Conservation (phyloP, 2,888 invertebrate species). For the Agriopis aurantiaria region DNA sequence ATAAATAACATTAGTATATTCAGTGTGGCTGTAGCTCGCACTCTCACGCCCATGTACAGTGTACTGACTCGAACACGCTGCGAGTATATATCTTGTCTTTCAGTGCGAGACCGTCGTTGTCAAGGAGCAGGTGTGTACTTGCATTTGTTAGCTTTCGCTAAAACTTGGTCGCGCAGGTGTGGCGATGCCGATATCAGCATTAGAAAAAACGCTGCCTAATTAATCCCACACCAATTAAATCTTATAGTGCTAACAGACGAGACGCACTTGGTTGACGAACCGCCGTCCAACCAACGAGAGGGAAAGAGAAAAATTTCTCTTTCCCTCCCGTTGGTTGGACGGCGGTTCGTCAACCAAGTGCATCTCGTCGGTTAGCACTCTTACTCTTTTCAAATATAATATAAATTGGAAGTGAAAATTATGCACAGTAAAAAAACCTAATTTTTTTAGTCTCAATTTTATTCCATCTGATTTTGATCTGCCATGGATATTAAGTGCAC, state of each 20-base stretch:
- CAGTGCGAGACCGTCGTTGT: slow-evolving; percentile 29
- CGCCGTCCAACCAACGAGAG: too few relatives aligned
- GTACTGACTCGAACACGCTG: background rate
- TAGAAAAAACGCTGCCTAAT: background rate
- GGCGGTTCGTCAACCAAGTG: too few relatives aligned
- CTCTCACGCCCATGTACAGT: background rate
- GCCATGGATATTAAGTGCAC: too few relatives aligned
- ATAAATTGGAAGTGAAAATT: too few relatives aligned
- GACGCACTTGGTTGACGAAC: too few relatives aligned
- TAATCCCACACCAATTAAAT: background rate
- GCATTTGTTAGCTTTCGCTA: slow-evolving; percentile 24
- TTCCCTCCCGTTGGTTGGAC: too few relatives aligned
- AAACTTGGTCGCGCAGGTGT: slow-evolving; percentile 24
- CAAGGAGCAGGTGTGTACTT: slow-evolving; percentile 35
- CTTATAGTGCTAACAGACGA: background rate
- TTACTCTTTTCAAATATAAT: too few relatives aligned
- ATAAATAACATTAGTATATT: background rate
- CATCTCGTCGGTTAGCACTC: too few relatives aligned
- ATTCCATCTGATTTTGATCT: too few relatives aligned
- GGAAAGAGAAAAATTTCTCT: background rate
- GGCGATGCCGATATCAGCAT: background rate
- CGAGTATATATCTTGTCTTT: slow-evolving; percentile 33
- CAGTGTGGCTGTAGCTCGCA: background rate
- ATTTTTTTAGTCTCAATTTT: too few relatives aligned
- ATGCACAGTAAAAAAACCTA: too few relatives aligned